Evolutionary conservation across 2,888 invertebrate species (phyloP).

Genomic region (Dichetophora obliterata): DNA sequence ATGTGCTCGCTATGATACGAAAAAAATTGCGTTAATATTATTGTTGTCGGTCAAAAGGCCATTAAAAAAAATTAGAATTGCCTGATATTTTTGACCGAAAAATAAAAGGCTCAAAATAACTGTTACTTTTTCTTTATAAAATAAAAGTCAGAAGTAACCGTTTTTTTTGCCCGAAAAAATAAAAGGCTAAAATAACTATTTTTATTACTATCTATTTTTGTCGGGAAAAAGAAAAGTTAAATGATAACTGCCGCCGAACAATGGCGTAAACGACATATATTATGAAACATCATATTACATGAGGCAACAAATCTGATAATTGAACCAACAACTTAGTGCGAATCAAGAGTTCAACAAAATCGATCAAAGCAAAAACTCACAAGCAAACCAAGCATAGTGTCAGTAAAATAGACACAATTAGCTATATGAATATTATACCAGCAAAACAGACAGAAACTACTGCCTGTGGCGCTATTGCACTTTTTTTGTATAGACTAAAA

Average conservation of each 20-base stretch:
- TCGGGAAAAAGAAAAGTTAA: too few species aligned
- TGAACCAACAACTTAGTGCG: background rate
- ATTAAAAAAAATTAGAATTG: too few species aligned
- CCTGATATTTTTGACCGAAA: too few species aligned
- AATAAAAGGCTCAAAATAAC: too few species aligned
- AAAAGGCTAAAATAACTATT: too few species aligned
- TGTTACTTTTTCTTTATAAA: too few species aligned
- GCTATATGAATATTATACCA: background rate
- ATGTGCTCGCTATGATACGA: too few species aligned
- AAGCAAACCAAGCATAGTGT: background rate
- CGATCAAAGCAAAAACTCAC: background rate
- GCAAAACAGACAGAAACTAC: background rate
- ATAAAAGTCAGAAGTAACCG: too few species aligned
- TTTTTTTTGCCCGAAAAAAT: too few species aligned
- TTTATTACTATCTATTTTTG: too few species aligned
- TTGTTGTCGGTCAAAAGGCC: too few species aligned
- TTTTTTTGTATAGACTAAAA: background rate
- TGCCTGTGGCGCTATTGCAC: background rate
- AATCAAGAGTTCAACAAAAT: background rate
- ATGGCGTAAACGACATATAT: background rate
- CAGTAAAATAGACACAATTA: background rate
- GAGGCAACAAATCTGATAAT: background rate
- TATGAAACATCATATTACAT: background rate
- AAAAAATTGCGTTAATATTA: too few species aligned
- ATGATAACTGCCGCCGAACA: background rate